Conservation (phyloP, 2,888 invertebrate species). For the Ormyrus thymus region DNA sequence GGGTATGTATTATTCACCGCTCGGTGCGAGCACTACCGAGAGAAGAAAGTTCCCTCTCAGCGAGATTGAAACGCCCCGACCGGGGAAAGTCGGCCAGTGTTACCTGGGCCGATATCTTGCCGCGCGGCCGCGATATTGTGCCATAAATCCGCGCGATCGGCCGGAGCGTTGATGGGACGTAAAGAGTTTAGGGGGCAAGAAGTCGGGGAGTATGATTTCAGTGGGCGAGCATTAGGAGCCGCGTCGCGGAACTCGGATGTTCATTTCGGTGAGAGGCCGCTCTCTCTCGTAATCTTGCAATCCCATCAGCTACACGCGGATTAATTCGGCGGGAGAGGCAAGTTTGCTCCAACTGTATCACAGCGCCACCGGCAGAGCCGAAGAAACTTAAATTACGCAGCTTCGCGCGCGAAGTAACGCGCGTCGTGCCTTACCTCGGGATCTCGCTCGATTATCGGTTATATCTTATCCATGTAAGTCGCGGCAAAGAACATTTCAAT, state of each 20-base stretch:
- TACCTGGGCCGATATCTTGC: background rate
- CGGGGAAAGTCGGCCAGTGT: conserved; percentile 14
- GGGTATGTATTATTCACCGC: too few species aligned
- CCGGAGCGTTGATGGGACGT: too few species aligned
- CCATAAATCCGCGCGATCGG: too few species aligned
- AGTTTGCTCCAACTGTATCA: conserved; percentile 50
- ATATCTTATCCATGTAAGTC: conserved; percentile 57
- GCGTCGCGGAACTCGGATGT: conserved; percentile 33
- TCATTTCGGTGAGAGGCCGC: conserved; percentile 58
- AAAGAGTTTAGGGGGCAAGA: background rate
- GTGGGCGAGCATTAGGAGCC: conserved; percentile 34
- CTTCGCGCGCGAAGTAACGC: conserved; percentile 6
- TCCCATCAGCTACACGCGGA: conserved; percentile 59
- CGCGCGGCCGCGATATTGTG: too few species aligned
- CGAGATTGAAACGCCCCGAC: background rate
- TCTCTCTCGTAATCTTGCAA: conserved; percentile 61
- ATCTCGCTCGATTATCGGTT: conserved; percentile 61
- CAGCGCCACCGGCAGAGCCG: conserved; percentile 46
- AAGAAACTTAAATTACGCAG: conserved; percentile 66
- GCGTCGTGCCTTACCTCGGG: conserved; percentile 26
- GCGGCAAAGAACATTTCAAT: conserved; percentile 60
- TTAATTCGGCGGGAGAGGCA: conserved; percentile 58
- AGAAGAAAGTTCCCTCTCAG: background rate
- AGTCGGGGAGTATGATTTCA: background rate
- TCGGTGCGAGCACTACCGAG: background rate